Evolutionary conservation across 2,797 vertebrate species (phyloP).

Genomic region (Mormyrops boulengeri): DNA sequence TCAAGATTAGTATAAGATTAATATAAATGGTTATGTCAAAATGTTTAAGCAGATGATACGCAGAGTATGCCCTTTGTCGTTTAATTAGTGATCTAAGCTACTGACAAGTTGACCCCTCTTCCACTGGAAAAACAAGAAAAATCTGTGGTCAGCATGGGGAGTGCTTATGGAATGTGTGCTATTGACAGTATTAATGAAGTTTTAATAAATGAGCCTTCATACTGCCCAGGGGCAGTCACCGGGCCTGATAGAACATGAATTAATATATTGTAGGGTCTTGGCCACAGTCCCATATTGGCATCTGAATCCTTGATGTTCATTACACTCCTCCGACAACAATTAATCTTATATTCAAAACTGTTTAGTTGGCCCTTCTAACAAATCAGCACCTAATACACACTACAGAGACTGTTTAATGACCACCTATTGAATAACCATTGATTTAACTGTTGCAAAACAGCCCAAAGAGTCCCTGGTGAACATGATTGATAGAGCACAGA

Average conservation of each 20-base stretch:
- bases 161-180: not conserved
- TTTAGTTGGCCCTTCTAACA: slow-evolving; percentile 29
- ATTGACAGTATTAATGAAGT: slow-evolving; percentile 29
- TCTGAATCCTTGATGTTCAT: slow-evolving; percentile 19
- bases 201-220: slow-evolving; percentile 26
- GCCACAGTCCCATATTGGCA: slow-evolving; percentile 21
- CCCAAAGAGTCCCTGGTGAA: slow-evolving; percentile 26
- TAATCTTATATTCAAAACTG: slow-evolving; percentile 28
- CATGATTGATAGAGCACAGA: slow-evolving; percentile 20
- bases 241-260: slow-evolving; percentile 17
- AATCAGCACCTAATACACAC: slow-evolving; percentile 22
- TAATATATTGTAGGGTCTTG: slow-evolving; percentile 25
- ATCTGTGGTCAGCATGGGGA: slow-evolving; percentile 5
- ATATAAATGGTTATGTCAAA: not conserved
- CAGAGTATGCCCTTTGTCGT: not conserved
- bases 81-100: not conserved
- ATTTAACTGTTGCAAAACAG: slow-evolving; percentile 30
- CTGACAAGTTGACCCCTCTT: not conserved
- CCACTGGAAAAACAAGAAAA: not conserved
- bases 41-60: not conserved
- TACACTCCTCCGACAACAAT: slow-evolving; percentile 27
- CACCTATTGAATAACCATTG: slow-evolving; percentile 31
- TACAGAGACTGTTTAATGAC: slow-evolving; percentile 30
- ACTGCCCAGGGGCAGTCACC: slow-evolving; percentile 6
- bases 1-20: not conserved